Evolutionary conservation across 2,797 vertebrate species (phyloP), one percentile per base, ranked within the genome.

Genomic region (Ambastaia sidthimunki): DNA sequence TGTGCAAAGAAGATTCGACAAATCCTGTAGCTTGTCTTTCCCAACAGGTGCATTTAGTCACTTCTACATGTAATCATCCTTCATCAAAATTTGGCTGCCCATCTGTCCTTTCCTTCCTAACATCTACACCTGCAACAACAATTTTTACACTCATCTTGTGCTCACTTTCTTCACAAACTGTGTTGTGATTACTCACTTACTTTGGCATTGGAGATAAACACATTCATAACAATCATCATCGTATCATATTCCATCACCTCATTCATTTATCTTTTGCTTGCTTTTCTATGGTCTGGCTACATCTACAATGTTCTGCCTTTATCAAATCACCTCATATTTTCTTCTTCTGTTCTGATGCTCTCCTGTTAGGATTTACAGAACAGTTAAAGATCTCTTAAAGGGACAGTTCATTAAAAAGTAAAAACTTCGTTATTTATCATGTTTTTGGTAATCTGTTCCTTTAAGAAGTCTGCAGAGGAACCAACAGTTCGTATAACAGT

Each of bases 401-500:
- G 15, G 25, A 34, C 10, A 60, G 23, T 28, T 31, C 59, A 16
- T 31, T 19, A 21, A 55, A n/a, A n/a, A n/a, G n/a, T n/a, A n/a
- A n/a, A 23, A 23, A 3, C 11, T 7, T 59, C 21, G 23, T 44
- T 44, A 44, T 44, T 44, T 44, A 11, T n/a, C n/a, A n/a, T 7
- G 15, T 63, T 34, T 18, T 62, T 3, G 31, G 13, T 19, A 18
- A n/a, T 10, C 31, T 65, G 4, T 63, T 34, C 9, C 15, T 19
- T 37, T 11, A 66, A 69, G 13, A 21, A 11, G 65, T 83, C 3
- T 31, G 25, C 31, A 54, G n/a, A 25, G 50, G 37, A 75, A 55
- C 59, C 54, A 69, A 28, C 74, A 47, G 57, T 83, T 66, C 13
- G 4, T 80, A 79, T 59, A 62, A 37, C 47, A 75, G 59, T 47